Percentiles rank a stretch among this genome's conserved stretches.
Conservation (phyloP, 2,113 vertebrate species). For the Malurus alboscapulatus region DNA sequence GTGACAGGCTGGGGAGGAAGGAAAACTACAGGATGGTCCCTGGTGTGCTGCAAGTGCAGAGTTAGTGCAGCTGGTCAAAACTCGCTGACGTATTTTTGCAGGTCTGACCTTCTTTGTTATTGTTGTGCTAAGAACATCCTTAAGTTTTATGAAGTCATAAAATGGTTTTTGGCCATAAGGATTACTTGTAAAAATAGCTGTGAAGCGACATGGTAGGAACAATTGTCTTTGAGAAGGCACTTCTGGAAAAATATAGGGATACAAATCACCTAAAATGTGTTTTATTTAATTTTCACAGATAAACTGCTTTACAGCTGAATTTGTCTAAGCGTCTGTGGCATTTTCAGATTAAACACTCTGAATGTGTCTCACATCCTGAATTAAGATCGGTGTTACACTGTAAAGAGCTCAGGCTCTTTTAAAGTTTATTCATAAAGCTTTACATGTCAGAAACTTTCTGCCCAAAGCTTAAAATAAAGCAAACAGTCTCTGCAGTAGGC, state of each 20-base stretch:
- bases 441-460: not conserved
- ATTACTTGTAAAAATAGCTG: not conserved
- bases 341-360: constrained; percentile 50
- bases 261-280: not conserved
- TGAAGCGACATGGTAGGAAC: not conserved
- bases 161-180: not conserved
- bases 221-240: not conserved
- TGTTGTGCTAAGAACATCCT: not conserved
- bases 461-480: not conserved
- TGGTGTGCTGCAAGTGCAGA: not conserved
- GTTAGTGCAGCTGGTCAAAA: not conserved
- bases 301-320: not conserved
- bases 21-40: not conserved
- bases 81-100: rapidly evolving
- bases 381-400: not conserved
- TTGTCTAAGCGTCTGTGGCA: not conserved
- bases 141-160: not conserved
- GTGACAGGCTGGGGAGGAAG: not conserved
- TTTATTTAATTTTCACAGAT: constrained; percentile 15
- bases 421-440: not conserved
- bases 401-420: not conserved
- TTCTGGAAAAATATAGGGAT: not conserved
- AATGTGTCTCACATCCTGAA: not conserved
- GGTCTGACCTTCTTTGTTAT: not conserved
- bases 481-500: not conserved